These are phyloP conservation scores for Drosophila asahinai DNA, from an alignment of 1,140 invertebrate genomes.

Conservation along the genomic window DNA sequence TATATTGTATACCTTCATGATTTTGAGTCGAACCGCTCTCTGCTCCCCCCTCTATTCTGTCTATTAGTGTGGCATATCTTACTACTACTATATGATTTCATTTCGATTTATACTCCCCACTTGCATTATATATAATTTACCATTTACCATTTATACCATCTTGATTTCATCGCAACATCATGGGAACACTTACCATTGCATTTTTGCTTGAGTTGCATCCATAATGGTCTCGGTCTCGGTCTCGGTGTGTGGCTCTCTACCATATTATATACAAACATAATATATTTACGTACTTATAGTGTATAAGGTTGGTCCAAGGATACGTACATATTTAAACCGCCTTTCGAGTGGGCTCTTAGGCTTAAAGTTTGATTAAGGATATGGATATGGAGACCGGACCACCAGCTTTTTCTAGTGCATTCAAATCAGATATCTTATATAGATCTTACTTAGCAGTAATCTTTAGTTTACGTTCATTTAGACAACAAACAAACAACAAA, in stretches of 20 bases:
- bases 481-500: slow-evolving; percentile 29
- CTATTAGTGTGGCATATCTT: slow-evolving; percentile 51
- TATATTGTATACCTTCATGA: slow-evolving; percentile 9
- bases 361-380: neutral
- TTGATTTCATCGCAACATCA: slow-evolving; percentile 25
- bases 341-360: too few species aligned
- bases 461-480: slow-evolving; percentile 56
- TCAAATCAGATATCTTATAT: slow-evolving; percentile 23
- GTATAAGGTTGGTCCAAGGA: slow-evolving; percentile 6
- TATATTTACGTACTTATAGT: slow-evolving; percentile 13
- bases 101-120: slow-evolving; percentile 20
- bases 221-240: slow-evolving; percentile 15
- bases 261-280: slow-evolving; percentile 15
- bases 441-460: slow-evolving; percentile 30
- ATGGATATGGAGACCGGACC: slow-evolving; percentile 19
- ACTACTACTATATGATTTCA: slow-evolving; percentile 26
- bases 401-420: slow-evolving; percentile 40
- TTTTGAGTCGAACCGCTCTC: slow-evolving; percentile 32
- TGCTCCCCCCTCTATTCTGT: slow-evolving; percentile 23
- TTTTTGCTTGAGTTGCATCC: slow-evolving; percentile 67
- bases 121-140: slow-evolving; percentile 19
- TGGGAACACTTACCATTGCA: slow-evolving; percentile 45
- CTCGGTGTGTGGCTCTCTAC: slow-evolving; percentile 29
- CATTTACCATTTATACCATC: slow-evolving; percentile 23
- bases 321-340: too few species aligned